Evolutionary conservation across 2,113 vertebrate species (phyloP).

Genomic region (Gorsachius goisagi): DNA sequence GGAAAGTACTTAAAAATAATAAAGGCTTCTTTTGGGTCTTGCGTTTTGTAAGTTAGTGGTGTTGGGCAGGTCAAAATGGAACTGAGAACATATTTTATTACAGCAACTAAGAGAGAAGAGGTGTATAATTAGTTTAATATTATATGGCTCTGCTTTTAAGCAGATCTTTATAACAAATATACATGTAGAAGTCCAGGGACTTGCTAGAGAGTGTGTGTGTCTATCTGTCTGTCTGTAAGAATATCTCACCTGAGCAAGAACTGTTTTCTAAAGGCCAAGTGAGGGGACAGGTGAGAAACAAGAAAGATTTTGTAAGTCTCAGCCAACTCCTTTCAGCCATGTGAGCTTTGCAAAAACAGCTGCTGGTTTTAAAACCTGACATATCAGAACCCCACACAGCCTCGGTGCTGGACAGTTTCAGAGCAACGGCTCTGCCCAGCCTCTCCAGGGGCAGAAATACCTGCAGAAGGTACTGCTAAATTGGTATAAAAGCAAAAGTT

Average conservation of each 20-base stretch:
- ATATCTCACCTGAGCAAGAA: not conserved
- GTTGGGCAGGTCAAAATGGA: not conserved
- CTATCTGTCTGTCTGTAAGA: not conserved
- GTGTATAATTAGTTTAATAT: not conserved
- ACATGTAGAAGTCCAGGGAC: fast-evolving
- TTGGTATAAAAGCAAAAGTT: not conserved
- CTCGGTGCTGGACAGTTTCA: not conserved
- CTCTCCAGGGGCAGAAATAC: not conserved
- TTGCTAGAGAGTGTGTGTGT: not conserved
- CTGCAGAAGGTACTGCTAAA: not conserved
- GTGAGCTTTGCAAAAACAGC: not conserved
- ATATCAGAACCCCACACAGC: not conserved
- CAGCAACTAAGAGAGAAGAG: not conserved
- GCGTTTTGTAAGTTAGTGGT: not conserved
- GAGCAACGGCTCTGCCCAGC: not conserved
- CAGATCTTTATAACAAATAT: not conserved
- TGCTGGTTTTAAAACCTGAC: not conserved
- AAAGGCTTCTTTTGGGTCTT: not conserved
- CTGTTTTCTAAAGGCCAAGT: not conserved
- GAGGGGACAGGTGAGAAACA: not conserved
- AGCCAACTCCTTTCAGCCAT: not conserved
- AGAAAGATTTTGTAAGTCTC: not conserved
- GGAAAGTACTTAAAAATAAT: not conserved
- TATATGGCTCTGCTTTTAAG: not conserved
- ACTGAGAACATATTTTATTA: not conserved